Conservation (phyloP, 2,888 invertebrate genomes). For the Dastarcus helophoroides region DNA sequence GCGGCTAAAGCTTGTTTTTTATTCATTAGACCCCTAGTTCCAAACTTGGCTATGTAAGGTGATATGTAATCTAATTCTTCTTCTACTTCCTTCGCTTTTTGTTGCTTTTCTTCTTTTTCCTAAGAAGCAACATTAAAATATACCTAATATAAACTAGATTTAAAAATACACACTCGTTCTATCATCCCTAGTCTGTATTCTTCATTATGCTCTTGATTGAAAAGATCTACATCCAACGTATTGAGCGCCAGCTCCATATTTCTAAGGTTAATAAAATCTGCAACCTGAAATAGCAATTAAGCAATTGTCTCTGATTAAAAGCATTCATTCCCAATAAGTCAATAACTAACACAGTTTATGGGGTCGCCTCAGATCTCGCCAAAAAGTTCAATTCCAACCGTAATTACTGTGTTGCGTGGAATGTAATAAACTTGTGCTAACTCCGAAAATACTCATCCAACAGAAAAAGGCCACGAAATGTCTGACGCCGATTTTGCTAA, state of each 20-base stretch:
- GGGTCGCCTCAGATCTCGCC: no score
- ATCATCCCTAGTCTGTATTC: constrained; percentile 39
- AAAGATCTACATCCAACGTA: constrained; percentile 41
- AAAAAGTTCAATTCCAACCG: no score
- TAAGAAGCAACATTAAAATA: no score
- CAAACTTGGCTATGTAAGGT: constrained; percentile 51
- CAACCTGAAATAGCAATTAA: constrained; percentile 29
- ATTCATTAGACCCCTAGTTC: constrained; percentile 38
- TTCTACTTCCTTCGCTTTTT: constrained; percentile 49
- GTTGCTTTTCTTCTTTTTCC: constrained; percentile 39
- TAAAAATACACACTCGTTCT: constrained; percentile 34
- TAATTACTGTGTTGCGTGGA: no score
- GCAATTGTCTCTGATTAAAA: no score
- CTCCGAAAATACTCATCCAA: no score
- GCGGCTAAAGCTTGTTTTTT: constrained; percentile 38
- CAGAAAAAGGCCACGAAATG: no score
- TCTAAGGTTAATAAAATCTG: constrained; percentile 37
- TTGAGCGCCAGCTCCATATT: constrained; percentile 39
- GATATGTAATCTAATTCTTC: constrained; percentile 51
- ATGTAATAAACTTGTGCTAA: constrained; percentile 4
- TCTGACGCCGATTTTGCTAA: no score
- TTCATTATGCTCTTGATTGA: constrained; percentile 44
- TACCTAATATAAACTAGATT: constrained; percentile 5
- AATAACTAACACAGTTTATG: no score
- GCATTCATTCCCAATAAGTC: no score